phyloP scores from a whole-genome alignment of 1,140 invertebrate species.

The Samia ricini region DNA sequence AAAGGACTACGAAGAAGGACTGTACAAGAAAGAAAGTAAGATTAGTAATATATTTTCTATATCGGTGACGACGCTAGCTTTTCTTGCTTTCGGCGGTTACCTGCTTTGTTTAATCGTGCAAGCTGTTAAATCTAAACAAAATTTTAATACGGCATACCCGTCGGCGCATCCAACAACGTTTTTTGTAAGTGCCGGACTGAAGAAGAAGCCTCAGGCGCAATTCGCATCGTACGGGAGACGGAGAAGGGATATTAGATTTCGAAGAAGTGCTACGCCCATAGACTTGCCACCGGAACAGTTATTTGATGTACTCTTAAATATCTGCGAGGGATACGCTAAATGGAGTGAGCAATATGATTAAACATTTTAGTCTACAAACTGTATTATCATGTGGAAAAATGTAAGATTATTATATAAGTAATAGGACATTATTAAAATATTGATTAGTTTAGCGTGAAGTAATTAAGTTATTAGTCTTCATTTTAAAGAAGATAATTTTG shows the following conservation, averaged over 20 bases:
- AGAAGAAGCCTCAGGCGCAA: conserved; percentile 60
- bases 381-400: no score
- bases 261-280: conserved; percentile 31
- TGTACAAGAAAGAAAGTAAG: conserved; percentile 75
- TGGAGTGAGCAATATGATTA: conserved; percentile 47
- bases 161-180: conserved; percentile 51
- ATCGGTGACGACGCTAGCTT: conserved; percentile 85
- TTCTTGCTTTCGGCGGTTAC: conserved; percentile 88
- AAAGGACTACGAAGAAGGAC: conserved; percentile 54
- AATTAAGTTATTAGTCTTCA: background rate
- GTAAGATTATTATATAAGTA: no score
- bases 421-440: no score
- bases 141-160: conserved; percentile 33
- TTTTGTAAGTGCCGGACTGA: conserved; percentile 65
- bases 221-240: conserved; percentile 62
- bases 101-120: conserved; percentile 85
- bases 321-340: conserved; percentile 78
- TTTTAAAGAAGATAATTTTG: background rate
- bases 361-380: no score
- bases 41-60: conserved; percentile 84
- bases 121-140: conserved; percentile 79
- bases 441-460: background rate
- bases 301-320: conserved; percentile 69
- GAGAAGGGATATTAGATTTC: conserved; percentile 41
- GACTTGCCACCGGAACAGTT: conserved; percentile 69